Evolutionary conservation across 2,113 vertebrate genomes (phyloP).

Genomic region (Malurus melanocephalus): DNA sequence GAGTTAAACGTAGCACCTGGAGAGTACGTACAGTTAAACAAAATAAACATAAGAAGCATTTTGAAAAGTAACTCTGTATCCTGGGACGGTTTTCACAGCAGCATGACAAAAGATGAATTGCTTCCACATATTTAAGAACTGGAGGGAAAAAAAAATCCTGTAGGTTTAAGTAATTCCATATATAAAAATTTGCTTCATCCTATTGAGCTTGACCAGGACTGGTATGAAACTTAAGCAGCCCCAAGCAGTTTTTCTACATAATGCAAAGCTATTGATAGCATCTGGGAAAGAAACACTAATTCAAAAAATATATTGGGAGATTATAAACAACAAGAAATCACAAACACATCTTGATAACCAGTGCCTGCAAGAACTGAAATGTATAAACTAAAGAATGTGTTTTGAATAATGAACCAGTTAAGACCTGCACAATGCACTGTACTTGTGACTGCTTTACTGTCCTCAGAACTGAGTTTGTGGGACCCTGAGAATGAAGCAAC

Average conservation of each 20-base stretch:
- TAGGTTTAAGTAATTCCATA: constrained; percentile 17
- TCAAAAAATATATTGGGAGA: background rate
- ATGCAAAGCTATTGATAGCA: background rate
- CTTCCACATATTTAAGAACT: constrained; percentile 40
- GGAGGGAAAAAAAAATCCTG: background rate
- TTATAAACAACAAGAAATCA: background rate
- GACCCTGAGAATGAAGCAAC: background rate
- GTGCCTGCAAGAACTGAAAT: background rate
- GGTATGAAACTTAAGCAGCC: background rate
- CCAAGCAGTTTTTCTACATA: background rate
- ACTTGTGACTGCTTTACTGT: background rate
- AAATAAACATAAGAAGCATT: constrained; percentile 67
- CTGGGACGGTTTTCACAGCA: constrained; percentile 33
- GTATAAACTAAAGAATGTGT: background rate
- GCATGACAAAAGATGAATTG: constrained; percentile 26
- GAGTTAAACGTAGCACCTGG: constrained; percentile 81
- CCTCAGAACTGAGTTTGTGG: background rate
- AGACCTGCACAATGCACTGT: background rate
- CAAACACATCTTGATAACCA: background rate
- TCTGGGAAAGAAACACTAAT: background rate
- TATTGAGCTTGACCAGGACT: background rate
- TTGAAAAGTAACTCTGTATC: constrained; percentile 55
- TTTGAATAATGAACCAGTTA: background rate
- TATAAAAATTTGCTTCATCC: background rate
- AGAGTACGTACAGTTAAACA: constrained; percentile 71